Base-by-base conservation (phyloP, 2,797 vertebrate genomes). In the Tiaroga cobitis region DNA sequence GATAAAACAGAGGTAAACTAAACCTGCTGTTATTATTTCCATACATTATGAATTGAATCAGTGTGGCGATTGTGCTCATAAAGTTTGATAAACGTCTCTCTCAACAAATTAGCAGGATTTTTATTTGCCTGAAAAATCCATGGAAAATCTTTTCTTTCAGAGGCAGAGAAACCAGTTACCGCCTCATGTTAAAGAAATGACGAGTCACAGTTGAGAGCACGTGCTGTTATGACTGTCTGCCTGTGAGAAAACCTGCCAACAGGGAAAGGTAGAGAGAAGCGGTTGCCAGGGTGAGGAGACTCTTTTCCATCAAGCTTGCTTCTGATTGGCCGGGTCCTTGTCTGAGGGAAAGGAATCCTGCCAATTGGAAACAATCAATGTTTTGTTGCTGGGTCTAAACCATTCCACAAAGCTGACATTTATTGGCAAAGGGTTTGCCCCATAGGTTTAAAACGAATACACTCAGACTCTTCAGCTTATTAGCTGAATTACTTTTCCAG, bases 301-400 rank as follows among this genome's bases (percentile, higher is more conserved):
- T 90, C 90, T 32, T 32, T 85, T 94, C 89, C 91, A 89, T 89
- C 83, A 90, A 93, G 90, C 91, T 21, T 21, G 70, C 54, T 85
- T 88, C 89, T 92, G 93, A 95, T 95, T 94, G 94, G 95, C 87
- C 29, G 26, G 65, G 83, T 85, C 90, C 67, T 2, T 2, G 2
- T 85, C 89, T 86, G 87, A 93, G 92, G 90, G 87, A 90, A 89
- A 88, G 91, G 89, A 92, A 92, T 92, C 92, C 94, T 91, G 92
- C 95, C 95, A 96, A 95, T 96, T 92, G 93, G 92, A 95, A 94
- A 93, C 94, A 94, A 92, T 92, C 92, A 89, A 89, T 92, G 91
- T 93, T 94, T 94, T 95, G 95, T 96, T 96, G 95, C 94, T 87
- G 81, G 83, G 92, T 94, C 93, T 92, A 91, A 91, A 90, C 90